phyloP scores from a whole-genome alignment of 2,113 vertebrate genomes.

The Mesembrinibis cayennensis region DNA sequence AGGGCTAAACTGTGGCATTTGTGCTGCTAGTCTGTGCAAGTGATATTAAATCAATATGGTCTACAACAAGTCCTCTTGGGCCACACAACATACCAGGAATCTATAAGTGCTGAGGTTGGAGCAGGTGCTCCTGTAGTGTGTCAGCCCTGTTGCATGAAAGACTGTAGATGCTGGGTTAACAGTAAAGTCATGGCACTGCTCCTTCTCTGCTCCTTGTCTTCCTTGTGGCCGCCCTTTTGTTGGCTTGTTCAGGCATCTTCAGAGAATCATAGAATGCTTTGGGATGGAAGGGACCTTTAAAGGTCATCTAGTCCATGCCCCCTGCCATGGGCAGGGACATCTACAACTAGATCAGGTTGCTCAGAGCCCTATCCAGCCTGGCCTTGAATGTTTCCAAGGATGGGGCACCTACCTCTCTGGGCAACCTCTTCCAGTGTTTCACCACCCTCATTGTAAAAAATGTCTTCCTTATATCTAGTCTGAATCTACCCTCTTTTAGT shows the following conservation, averaged over 20 bases:
- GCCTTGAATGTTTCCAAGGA: too few relatives aligned
- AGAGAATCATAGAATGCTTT: too few relatives aligned
- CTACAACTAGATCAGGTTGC: too few relatives aligned
- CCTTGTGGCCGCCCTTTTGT: background rate
- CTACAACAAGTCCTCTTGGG: background rate
- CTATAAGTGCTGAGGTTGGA: background rate
- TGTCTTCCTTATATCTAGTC: too few relatives aligned
- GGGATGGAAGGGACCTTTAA: too few relatives aligned
- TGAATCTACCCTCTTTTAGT: too few relatives aligned
- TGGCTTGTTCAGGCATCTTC: background rate
- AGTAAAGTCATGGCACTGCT: background rate
- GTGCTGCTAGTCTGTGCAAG: background rate
- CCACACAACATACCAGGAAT: background rate
- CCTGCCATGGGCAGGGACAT: too few relatives aligned
- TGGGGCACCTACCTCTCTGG: too few relatives aligned
- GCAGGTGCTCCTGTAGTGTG: background rate
- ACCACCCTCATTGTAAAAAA: too few relatives aligned
- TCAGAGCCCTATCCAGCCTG: too few relatives aligned
- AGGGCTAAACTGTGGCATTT: background rate
- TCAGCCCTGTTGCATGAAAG: background rate
- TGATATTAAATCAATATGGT: background rate
- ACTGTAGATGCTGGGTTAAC: accelerated
- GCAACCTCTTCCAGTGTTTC: too few relatives aligned
- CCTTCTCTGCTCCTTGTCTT: background rate
- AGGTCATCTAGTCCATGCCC: too few relatives aligned